Evolutionary conservation across 2,888 invertebrate genomes (phyloP).

Genomic region (Archips xylosteana): DNA sequence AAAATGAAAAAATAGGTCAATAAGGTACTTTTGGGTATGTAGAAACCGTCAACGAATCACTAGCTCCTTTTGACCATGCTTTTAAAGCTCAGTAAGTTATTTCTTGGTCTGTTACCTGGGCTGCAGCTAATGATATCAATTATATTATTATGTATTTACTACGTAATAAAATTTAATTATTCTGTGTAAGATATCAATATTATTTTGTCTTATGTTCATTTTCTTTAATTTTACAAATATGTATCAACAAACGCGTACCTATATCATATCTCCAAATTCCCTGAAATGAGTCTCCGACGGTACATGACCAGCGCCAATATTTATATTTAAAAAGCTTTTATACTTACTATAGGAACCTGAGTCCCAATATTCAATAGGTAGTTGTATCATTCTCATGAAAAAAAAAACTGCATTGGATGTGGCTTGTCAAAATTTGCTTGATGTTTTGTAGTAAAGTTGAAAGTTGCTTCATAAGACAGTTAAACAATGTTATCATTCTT

Average conservation of each 20-base stretch:
- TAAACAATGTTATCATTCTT: constrained; percentile 37
- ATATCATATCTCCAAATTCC: background rate
- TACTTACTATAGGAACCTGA: constrained; percentile 23
- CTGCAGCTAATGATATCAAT: background rate
- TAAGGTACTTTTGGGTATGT: no score
- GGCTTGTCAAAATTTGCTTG: constrained; percentile 43
- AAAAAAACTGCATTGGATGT: constrained; percentile 39
- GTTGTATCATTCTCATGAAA: constrained; percentile 41
- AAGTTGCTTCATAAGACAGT: constrained; percentile 39
- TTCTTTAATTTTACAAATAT: background rate
- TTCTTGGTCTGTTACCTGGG: constrained; percentile 16
- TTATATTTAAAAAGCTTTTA: constrained; percentile 14
- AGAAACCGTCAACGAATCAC: background rate
- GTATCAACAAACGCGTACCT: background rate
- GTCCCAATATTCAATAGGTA: constrained; percentile 32
- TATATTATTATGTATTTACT: background rate
- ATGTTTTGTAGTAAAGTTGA: constrained; percentile 40
- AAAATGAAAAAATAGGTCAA: no score
- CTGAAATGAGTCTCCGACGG: background rate
- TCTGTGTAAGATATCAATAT: background rate
- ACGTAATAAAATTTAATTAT: background rate
- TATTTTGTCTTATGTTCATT: background rate
- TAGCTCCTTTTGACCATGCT: background rate
- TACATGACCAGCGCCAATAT: background rate
- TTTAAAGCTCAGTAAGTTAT: background rate